A percentile compares a stretch with the other conserved stretches of the same genome.
Conservation (phyloP, 2,888 invertebrate species). For the Gari tellinella region DNA sequence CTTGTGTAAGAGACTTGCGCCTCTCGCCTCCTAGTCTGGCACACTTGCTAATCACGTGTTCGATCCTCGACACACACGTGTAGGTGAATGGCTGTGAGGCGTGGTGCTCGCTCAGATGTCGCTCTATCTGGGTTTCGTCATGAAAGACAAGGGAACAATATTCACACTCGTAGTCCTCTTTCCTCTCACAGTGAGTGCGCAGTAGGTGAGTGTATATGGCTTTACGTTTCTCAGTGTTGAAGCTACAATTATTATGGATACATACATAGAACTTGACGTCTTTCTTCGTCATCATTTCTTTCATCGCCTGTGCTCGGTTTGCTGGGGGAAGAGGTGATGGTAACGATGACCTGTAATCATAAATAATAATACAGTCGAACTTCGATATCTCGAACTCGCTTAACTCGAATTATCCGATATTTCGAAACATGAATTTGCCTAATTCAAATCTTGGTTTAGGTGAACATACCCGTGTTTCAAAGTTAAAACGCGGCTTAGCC, state of each 20-base stretch:
- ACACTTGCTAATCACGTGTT: conserved; percentile 53
- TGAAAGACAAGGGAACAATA: conserved; percentile 48
- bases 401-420: too few species aligned
- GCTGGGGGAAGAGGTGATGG: too few species aligned
- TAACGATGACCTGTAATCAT: neutral
- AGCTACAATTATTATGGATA: conserved; percentile 39
- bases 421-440: too few species aligned
- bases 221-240: conserved; percentile 52
- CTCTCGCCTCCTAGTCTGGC: conserved; percentile 33
- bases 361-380: too few species aligned
- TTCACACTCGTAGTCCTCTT: conserved; percentile 61
- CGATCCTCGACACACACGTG: conserved; percentile 58
- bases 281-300: conserved; percentile 36
- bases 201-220: conserved; percentile 56
- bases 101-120: conserved; percentile 42
- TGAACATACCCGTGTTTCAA: too few species aligned
- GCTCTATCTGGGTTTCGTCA: conserved; percentile 41
- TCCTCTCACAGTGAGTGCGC: conserved; percentile 54
- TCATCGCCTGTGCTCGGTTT: neutral
- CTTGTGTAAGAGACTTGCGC: neutral
- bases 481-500: too few species aligned
- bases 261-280: conserved; percentile 43
- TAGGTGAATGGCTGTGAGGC: conserved; percentile 49
- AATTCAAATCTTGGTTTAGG: too few species aligned
- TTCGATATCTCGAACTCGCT: too few species aligned